phyloP scores from a whole-genome alignment of 2,888 invertebrate genomes.

The Drepana falcataria region DNA sequence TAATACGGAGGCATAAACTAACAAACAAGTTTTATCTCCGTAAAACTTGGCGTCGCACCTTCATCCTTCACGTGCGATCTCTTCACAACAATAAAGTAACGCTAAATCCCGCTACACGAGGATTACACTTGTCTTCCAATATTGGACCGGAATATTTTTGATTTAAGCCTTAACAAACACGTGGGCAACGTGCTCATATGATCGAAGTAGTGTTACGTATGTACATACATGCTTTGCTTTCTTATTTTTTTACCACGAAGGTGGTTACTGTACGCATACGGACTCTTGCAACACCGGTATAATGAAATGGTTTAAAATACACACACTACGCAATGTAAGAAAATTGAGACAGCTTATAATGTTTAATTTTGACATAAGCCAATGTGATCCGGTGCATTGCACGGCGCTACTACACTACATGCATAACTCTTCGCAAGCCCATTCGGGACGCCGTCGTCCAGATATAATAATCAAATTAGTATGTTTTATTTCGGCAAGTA shows the following conservation, averaged over 20 bases:
- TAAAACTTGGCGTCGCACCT: slow-evolving; percentile 63
- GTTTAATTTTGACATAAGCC: no score
- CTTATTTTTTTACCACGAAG: no score
- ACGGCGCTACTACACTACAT: no score
- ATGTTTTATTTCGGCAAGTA: slow-evolving; percentile 23
- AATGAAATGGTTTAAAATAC: no score
- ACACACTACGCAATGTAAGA: no score
- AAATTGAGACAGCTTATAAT: no score
- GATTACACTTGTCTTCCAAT: slow-evolving; percentile 35
- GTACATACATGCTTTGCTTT: no score
- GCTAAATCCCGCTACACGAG: slow-evolving; percentile 36
- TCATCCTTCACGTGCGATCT: slow-evolving; percentile 71
- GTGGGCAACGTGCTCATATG: not conserved
- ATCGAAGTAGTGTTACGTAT: not conserved
- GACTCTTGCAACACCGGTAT: no score
- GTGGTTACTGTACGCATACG: no score
- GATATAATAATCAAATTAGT: not conserved
- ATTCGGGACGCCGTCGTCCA: no score
- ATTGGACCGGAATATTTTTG: slow-evolving; percentile 5
- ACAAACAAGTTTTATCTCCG: slow-evolving; percentile 72
- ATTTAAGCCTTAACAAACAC: slow-evolving; percentile 7
- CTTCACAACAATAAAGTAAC: slow-evolving; percentile 61
- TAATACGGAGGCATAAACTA: slow-evolving; percentile 53
- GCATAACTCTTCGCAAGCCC: no score
- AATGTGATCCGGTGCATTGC: no score